Conservation (phyloP, 2,113 vertebrate species). For the Oriolus oriolus region DNA sequence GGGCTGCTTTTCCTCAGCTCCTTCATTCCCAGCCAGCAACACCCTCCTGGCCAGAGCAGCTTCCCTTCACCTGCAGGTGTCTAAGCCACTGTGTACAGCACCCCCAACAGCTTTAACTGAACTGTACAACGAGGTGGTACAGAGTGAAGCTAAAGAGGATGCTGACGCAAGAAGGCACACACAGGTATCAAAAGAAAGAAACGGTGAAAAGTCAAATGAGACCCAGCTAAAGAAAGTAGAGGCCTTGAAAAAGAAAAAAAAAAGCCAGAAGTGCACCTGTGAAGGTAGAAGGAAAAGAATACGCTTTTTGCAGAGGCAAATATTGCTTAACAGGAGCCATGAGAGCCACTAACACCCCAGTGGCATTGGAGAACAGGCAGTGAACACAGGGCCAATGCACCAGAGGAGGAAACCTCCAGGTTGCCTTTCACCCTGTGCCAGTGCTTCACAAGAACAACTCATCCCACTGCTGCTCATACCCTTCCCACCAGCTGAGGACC, state of each 20-base stretch:
- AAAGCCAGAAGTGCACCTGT: not conserved
- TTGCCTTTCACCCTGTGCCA: not conserved
- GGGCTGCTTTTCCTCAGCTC: not conserved
- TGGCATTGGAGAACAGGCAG: not conserved
- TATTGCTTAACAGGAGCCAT: not conserved
- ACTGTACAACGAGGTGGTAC: no score
- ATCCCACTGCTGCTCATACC: not conserved
- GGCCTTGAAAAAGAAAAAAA: not conserved
- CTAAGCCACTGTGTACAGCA: not conserved
- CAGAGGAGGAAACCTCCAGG: rapidly evolving
- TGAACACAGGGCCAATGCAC: not conserved
- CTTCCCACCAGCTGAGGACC: not conserved
- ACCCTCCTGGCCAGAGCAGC: not conserved
- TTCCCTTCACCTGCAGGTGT: not conserved
- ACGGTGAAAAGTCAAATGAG: not conserved
- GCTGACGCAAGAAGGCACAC: not conserved
- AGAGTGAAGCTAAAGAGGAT: not conserved
- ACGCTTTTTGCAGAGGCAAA: not conserved
- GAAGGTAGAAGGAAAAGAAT: not conserved
- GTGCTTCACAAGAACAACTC: not conserved
- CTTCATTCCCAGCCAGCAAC: not conserved
- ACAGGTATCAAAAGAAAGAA: not conserved
- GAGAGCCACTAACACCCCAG: not conserved
- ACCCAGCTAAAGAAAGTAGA: not conserved
- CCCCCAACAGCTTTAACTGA: not conserved